A percentile compares a stretch with the other conserved stretches of the same genome.
phyloP scores from a whole-genome alignment of 2,888 invertebrate species.

The Drosophila rellima region DNA sequence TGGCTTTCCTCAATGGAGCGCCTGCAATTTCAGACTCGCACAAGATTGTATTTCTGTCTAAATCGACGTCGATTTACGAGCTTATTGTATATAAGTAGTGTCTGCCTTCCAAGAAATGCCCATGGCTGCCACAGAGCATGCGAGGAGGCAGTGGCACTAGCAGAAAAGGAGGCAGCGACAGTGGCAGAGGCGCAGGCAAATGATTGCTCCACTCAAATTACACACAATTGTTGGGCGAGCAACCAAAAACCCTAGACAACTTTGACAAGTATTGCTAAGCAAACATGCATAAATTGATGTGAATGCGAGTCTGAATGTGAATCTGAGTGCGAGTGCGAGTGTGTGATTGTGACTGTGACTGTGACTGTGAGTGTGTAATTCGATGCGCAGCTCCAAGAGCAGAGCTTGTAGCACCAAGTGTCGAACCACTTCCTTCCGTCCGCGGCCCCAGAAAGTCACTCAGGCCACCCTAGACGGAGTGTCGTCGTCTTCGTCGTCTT shows the following conservation, averaged over 20 bases:
- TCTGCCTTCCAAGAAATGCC: slow-evolving; percentile 65
- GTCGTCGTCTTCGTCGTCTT: slow-evolving; percentile 61
- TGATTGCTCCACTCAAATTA: slow-evolving; percentile 74
- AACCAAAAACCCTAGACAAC: slow-evolving; percentile 73
- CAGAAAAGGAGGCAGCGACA: neutral
- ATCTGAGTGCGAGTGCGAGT: neutral
- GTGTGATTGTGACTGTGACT: slow-evolving; percentile 8
- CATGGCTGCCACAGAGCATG: slow-evolving; percentile 6
- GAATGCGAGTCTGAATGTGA: slow-evolving; percentile 17
- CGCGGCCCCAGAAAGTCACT: slow-evolving; percentile 14
- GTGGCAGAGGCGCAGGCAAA: slow-evolving; percentile 36
- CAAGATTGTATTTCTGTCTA: slow-evolving; percentile 73
- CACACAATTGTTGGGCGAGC: slow-evolving; percentile 55
- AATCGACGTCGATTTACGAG: slow-evolving; percentile 79
- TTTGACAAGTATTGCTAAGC: slow-evolving; percentile 81
- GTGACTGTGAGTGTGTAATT: slow-evolving; percentile 41
- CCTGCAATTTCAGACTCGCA: slow-evolving; percentile 54
- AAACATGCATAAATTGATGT: slow-evolving; percentile 78
- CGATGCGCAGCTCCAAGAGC: slow-evolving; percentile 32
- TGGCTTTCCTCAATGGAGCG: slow-evolving; percentile 74
- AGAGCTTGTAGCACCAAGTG: slow-evolving; percentile 34
- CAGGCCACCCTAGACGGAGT: slow-evolving; percentile 71
- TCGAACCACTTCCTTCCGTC: slow-evolving; percentile 72
- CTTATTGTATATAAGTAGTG: slow-evolving; percentile 55
- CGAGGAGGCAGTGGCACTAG: neutral